Conservation (phyloP, 2,888 invertebrate species). For the Adelognathus sp. region DNA sequence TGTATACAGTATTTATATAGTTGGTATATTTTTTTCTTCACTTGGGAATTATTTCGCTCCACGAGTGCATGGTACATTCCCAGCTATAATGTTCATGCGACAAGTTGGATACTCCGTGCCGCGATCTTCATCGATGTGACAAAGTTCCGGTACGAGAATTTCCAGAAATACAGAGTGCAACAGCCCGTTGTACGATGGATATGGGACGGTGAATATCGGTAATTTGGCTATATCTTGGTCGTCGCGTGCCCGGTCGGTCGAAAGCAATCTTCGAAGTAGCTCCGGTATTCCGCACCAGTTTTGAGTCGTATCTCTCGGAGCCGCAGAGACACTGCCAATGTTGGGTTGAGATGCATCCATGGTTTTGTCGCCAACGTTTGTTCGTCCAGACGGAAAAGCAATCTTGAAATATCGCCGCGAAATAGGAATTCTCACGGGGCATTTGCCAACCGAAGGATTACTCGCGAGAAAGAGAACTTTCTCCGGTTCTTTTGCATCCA, state of each 20-base stretch:
- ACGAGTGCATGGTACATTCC: no score
- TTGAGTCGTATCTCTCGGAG: no score
- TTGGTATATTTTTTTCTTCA: no score
- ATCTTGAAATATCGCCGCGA: constrained; percentile 75
- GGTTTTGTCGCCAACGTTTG: constrained; percentile 14
- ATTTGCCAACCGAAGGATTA: constrained; percentile 12
- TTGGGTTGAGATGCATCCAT: constrained; percentile 44
- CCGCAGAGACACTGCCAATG: constrained; percentile 20
- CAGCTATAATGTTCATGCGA: no score
- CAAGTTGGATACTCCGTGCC: no score
- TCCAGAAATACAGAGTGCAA: no score
- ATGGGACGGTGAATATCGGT: not conserved
- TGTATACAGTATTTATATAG: no score
- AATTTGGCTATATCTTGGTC: not conserved
- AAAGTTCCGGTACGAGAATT: no score
- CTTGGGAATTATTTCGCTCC: no score
- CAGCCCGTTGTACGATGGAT: no score
- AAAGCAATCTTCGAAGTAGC: constrained; percentile 76
- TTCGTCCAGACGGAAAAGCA: constrained; percentile 67
- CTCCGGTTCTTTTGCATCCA: constrained; percentile 40
- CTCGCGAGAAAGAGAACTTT: constrained; percentile 37
- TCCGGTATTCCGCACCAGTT: constrained; percentile 49
- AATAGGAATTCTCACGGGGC: not conserved
- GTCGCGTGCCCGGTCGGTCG: constrained; percentile 54
- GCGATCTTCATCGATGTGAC: no score